Conservation (phyloP, 2,113 vertebrate genomes). For the Corythoichthys haematopterus region DNA sequence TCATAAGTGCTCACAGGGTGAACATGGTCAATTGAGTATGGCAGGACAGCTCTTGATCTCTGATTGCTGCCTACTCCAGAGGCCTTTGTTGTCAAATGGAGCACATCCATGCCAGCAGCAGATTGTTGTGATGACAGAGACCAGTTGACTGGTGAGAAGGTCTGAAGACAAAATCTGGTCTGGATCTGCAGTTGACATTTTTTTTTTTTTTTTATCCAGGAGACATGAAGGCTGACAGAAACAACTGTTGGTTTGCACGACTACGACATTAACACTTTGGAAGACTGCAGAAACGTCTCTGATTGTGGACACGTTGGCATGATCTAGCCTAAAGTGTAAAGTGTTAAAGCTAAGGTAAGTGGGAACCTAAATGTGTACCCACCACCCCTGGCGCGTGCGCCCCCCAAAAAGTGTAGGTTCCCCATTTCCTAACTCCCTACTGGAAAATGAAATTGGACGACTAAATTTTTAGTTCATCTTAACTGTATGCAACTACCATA, state of each 20-base stretch:
- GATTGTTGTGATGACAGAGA: slow-evolving; percentile 30
- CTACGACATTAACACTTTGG: slow-evolving; percentile 36
- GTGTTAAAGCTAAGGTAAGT: slow-evolving; percentile 68
- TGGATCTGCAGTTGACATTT: slow-evolving; percentile 1
- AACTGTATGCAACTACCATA: too few species aligned
- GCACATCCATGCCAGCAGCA: slow-evolving; percentile 45
- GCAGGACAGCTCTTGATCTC: slow-evolving; percentile 65
- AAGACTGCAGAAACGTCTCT: slow-evolving; percentile 44
- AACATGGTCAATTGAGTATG: slow-evolving; percentile 69
- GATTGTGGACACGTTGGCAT: slow-evolving; percentile 57
- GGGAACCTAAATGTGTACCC: not conserved
- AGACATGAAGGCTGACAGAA: slow-evolving; percentile 28
- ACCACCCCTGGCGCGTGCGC: too few species aligned
- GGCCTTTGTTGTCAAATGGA: slow-evolving; percentile 67
- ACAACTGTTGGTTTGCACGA: slow-evolving; percentile 10
- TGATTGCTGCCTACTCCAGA: slow-evolving; percentile 59
- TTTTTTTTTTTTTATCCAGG: slow-evolving; percentile 27
- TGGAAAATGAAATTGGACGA: too few species aligned
- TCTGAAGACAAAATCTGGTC: slow-evolving; percentile 18
- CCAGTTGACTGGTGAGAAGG: not conserved
- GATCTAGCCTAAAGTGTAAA: slow-evolving; percentile 61
- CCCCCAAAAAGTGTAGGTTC: too few species aligned
- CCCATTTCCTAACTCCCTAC: too few species aligned
- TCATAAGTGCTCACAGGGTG: slow-evolving; percentile 65
- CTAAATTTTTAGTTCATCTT: too few species aligned